Evolutionary conservation across 2,797 vertebrate genomes (phyloP).

Genomic region (Halcyon badia): DNA sequence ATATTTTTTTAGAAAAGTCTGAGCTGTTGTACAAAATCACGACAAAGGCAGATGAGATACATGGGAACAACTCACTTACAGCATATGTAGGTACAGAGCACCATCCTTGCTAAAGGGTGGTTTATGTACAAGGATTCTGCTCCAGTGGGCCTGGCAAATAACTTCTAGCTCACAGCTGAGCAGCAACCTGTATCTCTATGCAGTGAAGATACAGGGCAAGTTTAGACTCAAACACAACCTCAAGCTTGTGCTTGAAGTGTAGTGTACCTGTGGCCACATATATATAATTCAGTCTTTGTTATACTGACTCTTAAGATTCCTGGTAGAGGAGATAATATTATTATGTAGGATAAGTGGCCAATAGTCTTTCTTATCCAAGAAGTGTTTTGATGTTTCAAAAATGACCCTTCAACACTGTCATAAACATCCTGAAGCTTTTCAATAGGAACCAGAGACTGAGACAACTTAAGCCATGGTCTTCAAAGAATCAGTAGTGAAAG

Average conservation of each 20-base stretch:
- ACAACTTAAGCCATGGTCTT: neutral
- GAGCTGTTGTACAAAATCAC: neutral
- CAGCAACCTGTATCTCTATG: neutral
- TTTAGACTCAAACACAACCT: neutral
- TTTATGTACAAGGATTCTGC: neutral
- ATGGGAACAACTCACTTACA: neutral
- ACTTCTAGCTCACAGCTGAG: neutral
- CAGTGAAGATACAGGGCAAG: neutral
- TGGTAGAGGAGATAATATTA: neutral
- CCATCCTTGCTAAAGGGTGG: accelerated
- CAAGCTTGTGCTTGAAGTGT: neutral
- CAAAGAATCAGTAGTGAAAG: neutral
- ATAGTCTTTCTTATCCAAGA: neutral
- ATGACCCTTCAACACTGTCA: neutral
- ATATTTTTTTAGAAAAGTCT: neutral
- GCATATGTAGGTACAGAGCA: neutral
- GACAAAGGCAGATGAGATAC: neutral
- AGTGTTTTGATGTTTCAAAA: neutral
- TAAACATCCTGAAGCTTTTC: neutral
- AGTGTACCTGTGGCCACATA: too few relatives aligned
- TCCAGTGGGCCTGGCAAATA: neutral
- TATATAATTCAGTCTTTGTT: neutral
- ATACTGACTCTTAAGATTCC: neutral
- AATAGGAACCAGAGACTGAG: neutral
- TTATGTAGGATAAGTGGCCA: neutral